Evolutionary conservation across 2,797 vertebrate genomes (phyloP).

Genomic region (Microctenopoma lineatum): DNA sequence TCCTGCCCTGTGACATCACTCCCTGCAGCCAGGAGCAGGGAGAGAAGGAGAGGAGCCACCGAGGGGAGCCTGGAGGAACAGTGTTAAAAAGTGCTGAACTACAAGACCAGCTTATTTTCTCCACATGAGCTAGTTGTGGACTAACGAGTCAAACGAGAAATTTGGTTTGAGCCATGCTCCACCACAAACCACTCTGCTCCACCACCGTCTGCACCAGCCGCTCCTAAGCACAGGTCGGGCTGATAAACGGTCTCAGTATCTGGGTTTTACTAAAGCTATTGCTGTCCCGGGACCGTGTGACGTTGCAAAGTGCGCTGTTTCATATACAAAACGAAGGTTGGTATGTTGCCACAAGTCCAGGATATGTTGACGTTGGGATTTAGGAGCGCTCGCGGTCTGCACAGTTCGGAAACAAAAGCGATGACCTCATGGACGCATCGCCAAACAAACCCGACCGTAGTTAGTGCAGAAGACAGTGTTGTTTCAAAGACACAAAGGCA

Average conservation of each 20-base stretch:
- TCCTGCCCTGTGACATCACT: conserved; percentile 37
- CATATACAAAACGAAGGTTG: background rate
- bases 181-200: too few species aligned
- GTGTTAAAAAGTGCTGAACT: background rate
- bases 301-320: background rate
- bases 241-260: too few species aligned
- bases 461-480: background rate
- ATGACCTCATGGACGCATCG: background rate
- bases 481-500: background rate
- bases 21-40: conserved; percentile 53
- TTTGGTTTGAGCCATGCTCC: too few species aligned
- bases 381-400: background rate
- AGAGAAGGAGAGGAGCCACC: conserved; percentile 41
- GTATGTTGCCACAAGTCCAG: too few species aligned
- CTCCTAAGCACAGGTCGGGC: too few species aligned
- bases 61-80: conserved; percentile 40
- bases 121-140: background rate
- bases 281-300: too few species aligned
- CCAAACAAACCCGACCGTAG: background rate
- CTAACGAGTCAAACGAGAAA: background rate
- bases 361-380: background rate
- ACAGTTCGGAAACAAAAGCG: background rate
- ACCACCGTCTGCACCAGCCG: too few species aligned
- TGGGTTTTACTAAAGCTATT: too few species aligned
- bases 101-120: too few species aligned